These are phyloP conservation scores for Sinosuthora webbiana DNA, from an alignment of 2,113 vertebrate genomes.

Conservation along the genomic window DNA sequence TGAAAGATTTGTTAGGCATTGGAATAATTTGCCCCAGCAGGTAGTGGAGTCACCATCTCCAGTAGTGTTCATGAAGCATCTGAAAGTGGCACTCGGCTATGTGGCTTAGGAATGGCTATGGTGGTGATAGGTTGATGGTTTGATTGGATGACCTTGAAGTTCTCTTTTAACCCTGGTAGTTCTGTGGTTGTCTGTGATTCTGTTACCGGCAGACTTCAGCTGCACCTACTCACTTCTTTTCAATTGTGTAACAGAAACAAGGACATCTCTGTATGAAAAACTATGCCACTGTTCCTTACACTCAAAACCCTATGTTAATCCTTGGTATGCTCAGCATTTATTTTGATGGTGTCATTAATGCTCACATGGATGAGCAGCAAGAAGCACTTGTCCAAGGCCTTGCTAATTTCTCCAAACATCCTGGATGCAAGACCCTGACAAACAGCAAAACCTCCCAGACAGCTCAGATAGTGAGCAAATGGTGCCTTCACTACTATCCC, in stretches of 20 bases:
- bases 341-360: background rate
- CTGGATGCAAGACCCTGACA: background rate
- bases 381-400: background rate
- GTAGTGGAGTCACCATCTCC: accelerated
- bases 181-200: background rate
- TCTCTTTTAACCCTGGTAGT: background rate
- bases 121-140: background rate
- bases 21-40: background rate
- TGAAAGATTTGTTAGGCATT: background rate
- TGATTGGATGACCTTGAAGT: background rate
- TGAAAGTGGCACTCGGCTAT: background rate
- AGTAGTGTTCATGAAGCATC: accelerated
- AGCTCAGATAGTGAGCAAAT: background rate
- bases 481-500: background rate
- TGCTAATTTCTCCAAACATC: background rate
- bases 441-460: background rate
- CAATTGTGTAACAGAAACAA: background rate
- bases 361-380: background rate
- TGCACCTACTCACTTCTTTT: background rate
- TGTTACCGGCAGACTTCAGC: background rate
- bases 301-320: background rate
- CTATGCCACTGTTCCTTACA: background rate
- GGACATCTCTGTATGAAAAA: background rate
- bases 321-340: background rate
- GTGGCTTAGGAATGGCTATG: background rate